These are phyloP conservation scores for Hozukius guyotensis DNA, from an alignment of 2,797 vertebrate species.

Conservation along the genomic window DNA sequence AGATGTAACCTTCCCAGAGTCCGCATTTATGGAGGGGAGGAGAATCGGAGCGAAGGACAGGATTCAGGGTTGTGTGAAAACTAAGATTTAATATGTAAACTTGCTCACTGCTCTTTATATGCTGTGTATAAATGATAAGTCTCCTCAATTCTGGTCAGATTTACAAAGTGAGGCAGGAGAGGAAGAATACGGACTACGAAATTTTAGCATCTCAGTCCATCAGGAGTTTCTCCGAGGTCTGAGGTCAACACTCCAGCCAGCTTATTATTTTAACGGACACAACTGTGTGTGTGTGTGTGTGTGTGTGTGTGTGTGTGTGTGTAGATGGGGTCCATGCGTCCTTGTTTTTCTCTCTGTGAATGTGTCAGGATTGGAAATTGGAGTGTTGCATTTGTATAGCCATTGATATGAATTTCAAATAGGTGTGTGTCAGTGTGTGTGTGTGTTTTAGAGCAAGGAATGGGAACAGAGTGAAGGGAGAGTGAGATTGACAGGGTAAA, in stretches of 20 bases:
- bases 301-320: not conserved
- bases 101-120: conserved; percentile 20
- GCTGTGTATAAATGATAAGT: conserved; percentile 20
- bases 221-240: conserved; percentile 43
- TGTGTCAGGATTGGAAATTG: conserved; percentile 41
- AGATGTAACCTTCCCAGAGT: conserved; percentile 56
- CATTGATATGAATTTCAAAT: conserved; percentile 68
- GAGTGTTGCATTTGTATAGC: conserved; percentile 43
- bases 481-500: conserved; percentile 75
- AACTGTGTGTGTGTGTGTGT: not conserved
- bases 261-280: conserved; percentile 63
- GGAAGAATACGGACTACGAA: not conserved
- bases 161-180: conserved; percentile 31
- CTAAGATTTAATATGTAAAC: conserved; percentile 13
- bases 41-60: conserved; percentile 5
- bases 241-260: conserved; percentile 48
- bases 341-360: conserved; percentile 36
- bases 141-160: conserved; percentile 16
- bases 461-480: conserved; percentile 30
- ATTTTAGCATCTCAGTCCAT: conserved; percentile 7
- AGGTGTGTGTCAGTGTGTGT: not conserved
- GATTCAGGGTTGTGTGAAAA: not conserved
- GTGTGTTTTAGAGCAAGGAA: conserved; percentile 6
- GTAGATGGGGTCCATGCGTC: not conserved
- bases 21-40: conserved; percentile 1